Conservation (phyloP, 2,113 vertebrate species). For the Elephantulus edwardii region DNA sequence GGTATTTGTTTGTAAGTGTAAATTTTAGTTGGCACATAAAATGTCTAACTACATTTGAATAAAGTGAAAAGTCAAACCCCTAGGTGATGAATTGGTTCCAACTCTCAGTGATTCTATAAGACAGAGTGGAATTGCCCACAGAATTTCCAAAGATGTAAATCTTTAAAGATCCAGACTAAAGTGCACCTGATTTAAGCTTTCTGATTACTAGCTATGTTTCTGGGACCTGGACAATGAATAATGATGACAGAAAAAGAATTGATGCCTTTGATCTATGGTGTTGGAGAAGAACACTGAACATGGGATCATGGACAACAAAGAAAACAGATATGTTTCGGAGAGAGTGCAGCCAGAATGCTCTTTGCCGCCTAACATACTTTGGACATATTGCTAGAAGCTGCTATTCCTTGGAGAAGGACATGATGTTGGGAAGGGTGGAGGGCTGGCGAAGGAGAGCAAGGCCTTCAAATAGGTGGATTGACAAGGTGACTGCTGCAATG, state of each 20-base stretch:
- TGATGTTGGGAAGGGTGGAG: not conserved
- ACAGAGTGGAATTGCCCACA: too few relatives aligned
- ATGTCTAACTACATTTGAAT: not conserved
- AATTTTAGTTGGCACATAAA: slow-evolving; percentile 1
- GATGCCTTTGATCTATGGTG: not conserved
- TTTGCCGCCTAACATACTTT: not conserved
- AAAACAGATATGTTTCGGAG: not conserved
- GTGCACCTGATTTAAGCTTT: too few relatives aligned
- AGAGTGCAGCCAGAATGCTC: not conserved
- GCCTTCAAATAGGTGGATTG: not conserved
- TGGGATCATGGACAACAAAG: not conserved
- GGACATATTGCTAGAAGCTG: not conserved
- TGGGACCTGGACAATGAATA: too few relatives aligned
- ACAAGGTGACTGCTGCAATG: not conserved
- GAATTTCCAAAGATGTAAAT: too few relatives aligned
- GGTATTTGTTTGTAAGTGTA: not conserved
- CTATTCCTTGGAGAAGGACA: not conserved
- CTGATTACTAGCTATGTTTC: too few relatives aligned
- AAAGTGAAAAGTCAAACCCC: not conserved
- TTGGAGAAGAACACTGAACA: not conserved
- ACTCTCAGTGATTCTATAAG: not conserved
- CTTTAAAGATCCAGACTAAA: too few relatives aligned
- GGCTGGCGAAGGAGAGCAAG: not conserved
- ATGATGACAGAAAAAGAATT: too few relatives aligned
- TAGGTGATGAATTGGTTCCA: not conserved